Conservation (phyloP, 2,113 vertebrate species). For the Peucedramus taeniatus region DNA sequence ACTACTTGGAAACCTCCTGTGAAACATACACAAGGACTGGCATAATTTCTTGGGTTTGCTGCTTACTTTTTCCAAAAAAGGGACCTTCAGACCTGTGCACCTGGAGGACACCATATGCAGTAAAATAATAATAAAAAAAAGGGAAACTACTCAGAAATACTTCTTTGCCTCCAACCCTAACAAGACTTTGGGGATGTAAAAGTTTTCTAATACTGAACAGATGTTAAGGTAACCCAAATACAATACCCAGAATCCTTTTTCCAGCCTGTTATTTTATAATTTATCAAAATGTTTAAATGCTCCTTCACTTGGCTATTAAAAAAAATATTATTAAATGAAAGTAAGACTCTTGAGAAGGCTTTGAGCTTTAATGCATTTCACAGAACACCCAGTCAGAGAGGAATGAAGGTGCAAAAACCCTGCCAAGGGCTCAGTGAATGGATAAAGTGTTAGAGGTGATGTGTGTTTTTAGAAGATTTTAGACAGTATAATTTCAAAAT, state of each 20-base stretch:
- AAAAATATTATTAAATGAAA: constrained; percentile 37
- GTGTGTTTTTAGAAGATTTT: not conserved
- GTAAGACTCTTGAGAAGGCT: constrained; percentile 8
- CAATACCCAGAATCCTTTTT: not conserved
- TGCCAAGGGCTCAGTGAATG: constrained; percentile 20
- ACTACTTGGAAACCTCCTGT: constrained; percentile 3
- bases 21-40: not conserved
- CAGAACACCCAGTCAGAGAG: constrained; percentile 7
- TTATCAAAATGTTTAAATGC: constrained; percentile 4
- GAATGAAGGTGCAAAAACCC: constrained; percentile 36
- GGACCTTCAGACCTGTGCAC: not conserved
- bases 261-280: constrained; percentile 12
- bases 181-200: not conserved
- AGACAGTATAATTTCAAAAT: not conserved
- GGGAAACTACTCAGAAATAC: not conserved
- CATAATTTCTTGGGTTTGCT: not conserved
- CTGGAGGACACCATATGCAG: not conserved
- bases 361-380: constrained; percentile 15
- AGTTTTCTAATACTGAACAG: not conserved
- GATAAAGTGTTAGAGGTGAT: constrained; percentile 5
- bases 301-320: constrained; percentile 5
- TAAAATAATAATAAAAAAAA: not conserved
- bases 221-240: not conserved
- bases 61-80: not conserved
- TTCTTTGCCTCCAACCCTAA: not conserved